A percentile compares a stretch with the other conserved stretches of the same genome.
These are phyloP conservation scores for Oncorhynchus tshawytscha DNA, from an alignment of 2,113 vertebrate species.

Conservation along the genomic window DNA sequence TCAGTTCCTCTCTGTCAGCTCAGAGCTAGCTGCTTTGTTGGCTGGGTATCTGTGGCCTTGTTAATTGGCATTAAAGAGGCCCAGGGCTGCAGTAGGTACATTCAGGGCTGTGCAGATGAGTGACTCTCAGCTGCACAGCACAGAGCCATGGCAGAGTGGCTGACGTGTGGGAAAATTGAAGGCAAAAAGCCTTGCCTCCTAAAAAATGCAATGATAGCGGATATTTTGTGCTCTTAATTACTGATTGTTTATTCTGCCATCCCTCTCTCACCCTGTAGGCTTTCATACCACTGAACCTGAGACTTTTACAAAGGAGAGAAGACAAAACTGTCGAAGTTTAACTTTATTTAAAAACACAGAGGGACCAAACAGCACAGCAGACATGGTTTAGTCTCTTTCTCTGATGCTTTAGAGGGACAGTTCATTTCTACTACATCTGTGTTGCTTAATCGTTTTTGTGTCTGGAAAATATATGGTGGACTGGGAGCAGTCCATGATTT, in stretches of 20 bases:
- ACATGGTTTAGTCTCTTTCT: not conserved
- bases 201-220: conserved; percentile 71
- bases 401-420: too few relatives aligned
- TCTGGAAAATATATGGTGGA: too few relatives aligned
- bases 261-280: conserved; percentile 33
- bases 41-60: conserved; percentile 56
- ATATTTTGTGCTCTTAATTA: conserved; percentile 74
- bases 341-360: conserved; percentile 20
- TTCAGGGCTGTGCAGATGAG: conserved; percentile 10
- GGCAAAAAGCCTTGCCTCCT: conserved; percentile 34
- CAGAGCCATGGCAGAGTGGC: conserved; percentile 54
- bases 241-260: conserved; percentile 68
- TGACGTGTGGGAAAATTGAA: conserved; percentile 58
- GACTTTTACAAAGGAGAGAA: conserved; percentile 37
- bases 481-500: too few relatives aligned
- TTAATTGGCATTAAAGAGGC: conserved; percentile 76
- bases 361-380: not conserved
- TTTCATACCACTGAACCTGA: conserved; percentile 19
- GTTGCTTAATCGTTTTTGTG: too few relatives aligned
- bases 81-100: conserved; percentile 46
- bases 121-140: conserved; percentile 35
- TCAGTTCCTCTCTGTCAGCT: conserved; percentile 62
- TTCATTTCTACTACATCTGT: too few relatives aligned
- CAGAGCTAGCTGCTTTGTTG: conserved; percentile 45
- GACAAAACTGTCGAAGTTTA: conserved; percentile 7